Evolutionary conservation across 2,797 vertebrate genomes (phyloP).

Genomic region (Sebastes variabilis): DNA sequence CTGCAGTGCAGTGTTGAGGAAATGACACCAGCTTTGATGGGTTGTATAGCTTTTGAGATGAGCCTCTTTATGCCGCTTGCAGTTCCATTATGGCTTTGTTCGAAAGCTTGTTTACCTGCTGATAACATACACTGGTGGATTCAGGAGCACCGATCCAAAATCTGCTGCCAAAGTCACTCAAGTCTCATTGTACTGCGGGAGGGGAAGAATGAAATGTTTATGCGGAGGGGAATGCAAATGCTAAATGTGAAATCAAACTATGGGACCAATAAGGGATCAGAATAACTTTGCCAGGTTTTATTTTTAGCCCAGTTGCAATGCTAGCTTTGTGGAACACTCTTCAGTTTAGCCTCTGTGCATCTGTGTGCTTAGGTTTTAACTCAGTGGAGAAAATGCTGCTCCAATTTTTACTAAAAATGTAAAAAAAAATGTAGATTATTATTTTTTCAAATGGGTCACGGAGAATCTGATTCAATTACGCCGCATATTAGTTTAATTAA

Average conservation of each 20-base stretch:
- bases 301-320: conserved; percentile 86
- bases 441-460: conserved; percentile 10
- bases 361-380: conserved; percentile 68
- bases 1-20: conserved; percentile 83
- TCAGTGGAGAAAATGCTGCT: conserved; percentile 56
- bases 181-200: conserved; percentile 87
- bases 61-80: conserved; percentile 87
- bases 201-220: conserved; percentile 88
- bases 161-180: conserved; percentile 89
- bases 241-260: conserved; percentile 89
- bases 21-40: conserved; percentile 87
- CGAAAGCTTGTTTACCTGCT: conserved; percentile 91
- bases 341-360: conserved; percentile 78
- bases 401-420: conserved; percentile 35
- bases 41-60: conserved; percentile 88
- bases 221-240: conserved; percentile 85
- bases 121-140: conserved; percentile 91
- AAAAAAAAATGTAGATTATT: conserved; percentile 42
- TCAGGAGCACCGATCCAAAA: conserved; percentile 88
- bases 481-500: conserved; percentile 36
- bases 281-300: conserved; percentile 87
- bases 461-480: conserved; percentile 20
- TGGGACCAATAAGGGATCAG: conserved; percentile 86
- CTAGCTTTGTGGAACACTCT: conserved; percentile 77
- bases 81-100: conserved; percentile 90